Evolutionary conservation across 2,113 vertebrate genomes (phyloP).

Genomic region (Tupaia chinensis): DNA sequence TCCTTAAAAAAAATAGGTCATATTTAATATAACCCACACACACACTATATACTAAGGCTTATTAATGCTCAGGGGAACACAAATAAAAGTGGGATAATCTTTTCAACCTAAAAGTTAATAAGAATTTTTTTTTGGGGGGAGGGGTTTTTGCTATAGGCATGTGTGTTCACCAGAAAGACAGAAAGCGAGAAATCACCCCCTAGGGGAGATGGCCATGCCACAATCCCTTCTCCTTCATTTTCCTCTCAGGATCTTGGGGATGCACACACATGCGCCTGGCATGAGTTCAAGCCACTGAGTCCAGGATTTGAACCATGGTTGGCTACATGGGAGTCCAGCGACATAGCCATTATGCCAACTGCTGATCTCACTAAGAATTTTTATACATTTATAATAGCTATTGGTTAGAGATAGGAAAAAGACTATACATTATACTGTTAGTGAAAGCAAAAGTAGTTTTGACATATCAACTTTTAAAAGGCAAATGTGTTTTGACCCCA

Average conservation of each 20-base stretch:
- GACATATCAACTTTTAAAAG: neutral
- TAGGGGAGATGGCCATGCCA: no score
- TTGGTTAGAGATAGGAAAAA: neutral
- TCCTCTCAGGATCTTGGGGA: no score
- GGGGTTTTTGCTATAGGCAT: no score
- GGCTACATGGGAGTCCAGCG: no score
- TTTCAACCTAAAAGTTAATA: neutral
- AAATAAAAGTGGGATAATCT: neutral
- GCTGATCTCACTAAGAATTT: neutral
- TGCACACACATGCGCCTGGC: no score
- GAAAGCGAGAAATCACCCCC: no score
- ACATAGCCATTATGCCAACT: no score
- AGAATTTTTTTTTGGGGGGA: neutral
- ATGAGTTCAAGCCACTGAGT: no score
- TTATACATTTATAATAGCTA: neutral
- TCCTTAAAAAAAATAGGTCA: neutral
- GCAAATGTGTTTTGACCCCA: neutral
- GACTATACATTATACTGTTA: neutral
- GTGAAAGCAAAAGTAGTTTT: neutral
- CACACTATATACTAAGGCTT: neutral
- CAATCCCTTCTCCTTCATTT: no score
- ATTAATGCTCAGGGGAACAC: neutral
- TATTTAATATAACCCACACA: neutral
- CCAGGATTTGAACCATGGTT: no score
- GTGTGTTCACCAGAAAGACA: no score